These are phyloP conservation scores for Drosophila ohnishii DNA, from an alignment of 1,140 invertebrate species.

Conservation along the genomic window DNA sequence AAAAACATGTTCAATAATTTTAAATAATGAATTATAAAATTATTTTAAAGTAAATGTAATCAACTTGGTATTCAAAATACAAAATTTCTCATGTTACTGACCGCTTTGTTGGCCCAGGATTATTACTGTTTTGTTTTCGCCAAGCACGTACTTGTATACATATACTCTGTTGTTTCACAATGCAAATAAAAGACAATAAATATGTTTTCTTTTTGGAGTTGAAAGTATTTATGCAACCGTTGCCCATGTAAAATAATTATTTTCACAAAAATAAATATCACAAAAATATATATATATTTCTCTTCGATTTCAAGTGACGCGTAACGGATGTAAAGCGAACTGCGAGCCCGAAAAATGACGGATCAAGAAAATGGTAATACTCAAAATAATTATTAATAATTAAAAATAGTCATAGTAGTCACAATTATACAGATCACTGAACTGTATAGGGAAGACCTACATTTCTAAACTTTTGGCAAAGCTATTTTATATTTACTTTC, in stretches of 20 bases:
- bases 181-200: conserved; percentile 12
- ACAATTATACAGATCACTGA: conserved; percentile 19
- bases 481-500: neutral
- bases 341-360: conserved; percentile 46
- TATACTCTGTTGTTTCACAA: neutral
- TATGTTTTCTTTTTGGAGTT: conserved; percentile 2
- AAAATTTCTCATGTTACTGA: neutral
- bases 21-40: too few relatives aligned
- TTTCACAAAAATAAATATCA: conserved; percentile 27
- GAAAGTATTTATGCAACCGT: conserved; percentile 16
- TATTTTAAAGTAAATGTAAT: neutral
- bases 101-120: conserved; percentile 32
- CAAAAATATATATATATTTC: conserved; percentile 37
- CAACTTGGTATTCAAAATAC: neutral
- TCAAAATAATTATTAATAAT: neutral
- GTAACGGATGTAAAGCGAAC: conserved; percentile 59
- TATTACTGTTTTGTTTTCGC: neutral
- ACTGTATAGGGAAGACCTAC: neutral
- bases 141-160: neutral
- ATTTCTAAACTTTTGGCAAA: neutral
- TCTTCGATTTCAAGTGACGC: conserved; percentile 69
- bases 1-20: too few relatives aligned
- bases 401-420: neutral
- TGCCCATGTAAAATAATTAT: conserved; percentile 4
- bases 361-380: conserved; percentile 66